Conservation (phyloP, 2,113 vertebrate species). For the Etheostoma spectabile region DNA sequence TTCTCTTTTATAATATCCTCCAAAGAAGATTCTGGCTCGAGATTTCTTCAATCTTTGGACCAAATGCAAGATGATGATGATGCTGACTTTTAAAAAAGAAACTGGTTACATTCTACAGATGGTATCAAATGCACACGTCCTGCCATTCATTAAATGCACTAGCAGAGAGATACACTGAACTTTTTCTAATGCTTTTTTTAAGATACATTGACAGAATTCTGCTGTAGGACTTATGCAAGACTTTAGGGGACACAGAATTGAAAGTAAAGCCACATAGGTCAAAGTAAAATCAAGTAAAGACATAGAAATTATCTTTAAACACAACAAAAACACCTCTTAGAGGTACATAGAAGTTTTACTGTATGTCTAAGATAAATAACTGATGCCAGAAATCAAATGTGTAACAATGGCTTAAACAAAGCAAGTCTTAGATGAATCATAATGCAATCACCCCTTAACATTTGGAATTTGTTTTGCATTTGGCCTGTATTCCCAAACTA, state of each 20-base stretch:
- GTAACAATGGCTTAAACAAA: not conserved
- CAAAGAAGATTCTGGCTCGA: conserved; percentile 97
- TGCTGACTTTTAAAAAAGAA: conserved; percentile 65
- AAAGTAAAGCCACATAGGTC: not conserved
- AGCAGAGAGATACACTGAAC: conserved; percentile 11
- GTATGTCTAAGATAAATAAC: not conserved
- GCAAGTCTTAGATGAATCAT: not conserved
- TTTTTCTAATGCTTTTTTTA: conserved; percentile 22
- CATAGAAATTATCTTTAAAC: not conserved
- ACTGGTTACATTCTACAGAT: conserved; percentile 25
- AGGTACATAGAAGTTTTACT: not conserved
- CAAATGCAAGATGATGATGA: conserved; percentile 78
- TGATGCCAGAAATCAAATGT: conserved; percentile 12
- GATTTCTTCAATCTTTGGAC: conserved; percentile 92
- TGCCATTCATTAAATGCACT: conserved; percentile 4
- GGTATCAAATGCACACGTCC: conserved; percentile 10
- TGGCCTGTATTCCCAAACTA: not conserved
- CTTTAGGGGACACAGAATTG: conserved; percentile 4
- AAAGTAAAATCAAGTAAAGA: conserved; percentile 20
- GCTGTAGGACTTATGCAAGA: conserved; percentile 5
- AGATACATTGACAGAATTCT: conserved; percentile 12
- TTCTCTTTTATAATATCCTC: conserved; percentile 90
- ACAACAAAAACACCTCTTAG: not conserved
- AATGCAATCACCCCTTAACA: not conserved
- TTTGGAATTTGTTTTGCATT: not conserved